Conservation (phyloP, 2,797 vertebrate species). For the Melopsittacus undulatus region DNA sequence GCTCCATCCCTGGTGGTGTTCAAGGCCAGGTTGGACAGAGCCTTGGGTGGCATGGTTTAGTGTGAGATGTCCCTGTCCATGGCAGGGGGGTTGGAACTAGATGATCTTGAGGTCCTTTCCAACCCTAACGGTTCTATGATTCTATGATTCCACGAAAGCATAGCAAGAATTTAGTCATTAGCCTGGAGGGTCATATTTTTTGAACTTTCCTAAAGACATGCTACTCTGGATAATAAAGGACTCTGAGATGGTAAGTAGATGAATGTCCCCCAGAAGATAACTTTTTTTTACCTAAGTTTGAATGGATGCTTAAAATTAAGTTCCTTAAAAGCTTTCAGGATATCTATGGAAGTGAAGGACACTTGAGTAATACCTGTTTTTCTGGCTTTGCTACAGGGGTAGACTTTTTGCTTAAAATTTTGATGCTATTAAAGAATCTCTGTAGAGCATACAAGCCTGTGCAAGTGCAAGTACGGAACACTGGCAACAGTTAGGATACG, state of each 20-base stretch:
- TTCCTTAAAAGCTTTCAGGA: neutral
- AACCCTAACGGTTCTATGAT: no score
- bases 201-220: neutral
- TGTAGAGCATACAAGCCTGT: neutral
- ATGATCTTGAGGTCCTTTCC: no score
- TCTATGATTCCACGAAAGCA: no score
- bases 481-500: neutral
- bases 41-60: no score
- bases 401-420: neutral
- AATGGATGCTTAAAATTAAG: neutral
- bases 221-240: neutral
- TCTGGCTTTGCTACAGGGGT: neutral
- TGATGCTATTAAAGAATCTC: neutral
- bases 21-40: no score
- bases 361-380: neutral
- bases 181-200: neutral
- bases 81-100: no score
- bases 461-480: neutral
- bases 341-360: neutral
- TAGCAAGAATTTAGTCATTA: neutral
- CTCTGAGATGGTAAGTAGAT: neutral
- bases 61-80: no score
- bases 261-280: neutral
- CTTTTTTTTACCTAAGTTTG: neutral
- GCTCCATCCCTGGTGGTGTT: no score